Base-by-base conservation (phyloP, 2,113 vertebrate genomes). In the Mesocricetus auratus region DNA sequence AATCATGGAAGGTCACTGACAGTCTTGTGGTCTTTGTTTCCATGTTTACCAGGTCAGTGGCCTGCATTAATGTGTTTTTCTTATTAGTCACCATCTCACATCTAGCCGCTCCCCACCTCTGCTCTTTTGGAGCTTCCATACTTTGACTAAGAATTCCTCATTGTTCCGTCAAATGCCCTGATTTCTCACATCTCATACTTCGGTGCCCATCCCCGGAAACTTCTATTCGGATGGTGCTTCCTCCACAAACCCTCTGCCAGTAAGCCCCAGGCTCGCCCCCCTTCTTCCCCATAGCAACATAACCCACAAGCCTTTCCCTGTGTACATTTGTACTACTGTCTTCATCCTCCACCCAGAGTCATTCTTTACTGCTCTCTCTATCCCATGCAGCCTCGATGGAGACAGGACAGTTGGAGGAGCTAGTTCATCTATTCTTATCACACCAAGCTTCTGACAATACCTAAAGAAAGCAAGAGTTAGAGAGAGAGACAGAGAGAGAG, bases 401-500 rank as follows among this genome's bases (percentile, higher is more conserved):
- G 71, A 29, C 1, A 6, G 69, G 74, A 71, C 4, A 9, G 26
- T 7, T 86, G 39, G 42, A 85, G 33, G 64, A 87, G 45, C 42
- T 81, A 73, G 86, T 64, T 88, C 24, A 45, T 60, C 7, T 93
- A 71, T 88, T 96, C 95, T 88, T 86, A 68, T 95, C 77, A 90
- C 17, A 53, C 13, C 3, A 64, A 86, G 81, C 94, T 92, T 73
- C 86, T 82, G 58, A 92, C 90, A 93, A 53, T 60, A 85, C 79
- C 85, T n/a, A 92, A 82, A n/a, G 75, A 71, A 58, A 87, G 50
- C 3, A 1, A 90, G 81, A 96, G 66, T 36, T n/a, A n/a, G n/a
- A n/a, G n/a, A 75, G 33, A 90, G 77, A 93, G 89, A 68, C 77
- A 39, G 8, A 64, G 24, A 69, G 22, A 69, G 5, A 17, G 15